Base-by-base conservation (phyloP, 2,888 invertebrate genomes). In the Uropetala carovei region DNA sequence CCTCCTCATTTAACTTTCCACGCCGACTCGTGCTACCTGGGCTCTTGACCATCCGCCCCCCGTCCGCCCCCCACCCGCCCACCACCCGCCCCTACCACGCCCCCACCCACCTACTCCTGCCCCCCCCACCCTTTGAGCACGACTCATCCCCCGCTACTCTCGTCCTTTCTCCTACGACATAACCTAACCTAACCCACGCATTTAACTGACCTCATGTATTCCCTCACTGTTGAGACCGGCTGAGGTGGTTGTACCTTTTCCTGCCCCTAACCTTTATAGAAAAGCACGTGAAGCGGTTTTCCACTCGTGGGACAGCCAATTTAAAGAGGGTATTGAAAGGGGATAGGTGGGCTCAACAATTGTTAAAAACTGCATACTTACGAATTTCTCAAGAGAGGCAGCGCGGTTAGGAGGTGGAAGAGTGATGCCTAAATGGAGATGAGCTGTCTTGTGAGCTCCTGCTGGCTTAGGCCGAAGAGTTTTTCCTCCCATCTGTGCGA, bases 331-430 rank as follows among this genome's bases (percentile, higher is more conserved):
- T 75, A 75, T 75, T 75, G 75, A 75, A 27, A 13, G 75, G 27
- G 75, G 75, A 75, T 75, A 27, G 75, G 75, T 75, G 75, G 75
- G 75, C 22, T 75, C 75, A 75, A 75, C 75, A 75, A 75, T 27
- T 75, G 75, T 27, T 11, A 75, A 27, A 27, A 75, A 27, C 27
- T 27, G 75, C 75, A 64, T n/a, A 64, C 43, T 43, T 43, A 43
- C 43, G 43, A 10, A 75, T 75, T 75, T 27, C 27, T 75, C 22
- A 75, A 27, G 43, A 43, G 43, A 43, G 43, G 3, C 43, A 43
- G 43, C 43, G 43, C 43, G 43, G 43, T 43, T 1, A 43, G 43
- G n/a, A 75, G 75, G 75, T 75, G 75, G 75, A 75, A 75, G 75
- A 75, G 22, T 22, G 75, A 27, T 75, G 22, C 18, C 75, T 27